A percentile compares a stretch with the other conserved stretches of the same genome.
phyloP scores from a whole-genome alignment of 2,888 invertebrate genomes.

The Lasioglossum villosulum region DNA sequence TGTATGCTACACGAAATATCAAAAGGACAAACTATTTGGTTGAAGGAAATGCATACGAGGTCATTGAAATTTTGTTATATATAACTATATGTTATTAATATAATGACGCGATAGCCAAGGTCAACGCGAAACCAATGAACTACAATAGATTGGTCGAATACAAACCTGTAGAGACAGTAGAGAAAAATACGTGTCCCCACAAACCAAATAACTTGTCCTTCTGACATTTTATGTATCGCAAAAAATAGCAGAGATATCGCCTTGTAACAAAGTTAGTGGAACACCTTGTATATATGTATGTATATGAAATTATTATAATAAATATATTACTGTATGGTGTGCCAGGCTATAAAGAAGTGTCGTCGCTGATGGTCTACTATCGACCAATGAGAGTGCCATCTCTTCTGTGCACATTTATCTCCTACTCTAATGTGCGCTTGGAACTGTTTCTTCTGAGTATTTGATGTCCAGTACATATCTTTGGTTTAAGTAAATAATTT shows the following conservation, averaged over 20 bases:
- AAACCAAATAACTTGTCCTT: neutral
- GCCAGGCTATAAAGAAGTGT: slow-evolving; percentile 27
- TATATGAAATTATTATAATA: slow-evolving; percentile 20
- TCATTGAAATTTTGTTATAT: neutral
- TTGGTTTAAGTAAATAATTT: neutral
- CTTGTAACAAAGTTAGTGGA: neutral
- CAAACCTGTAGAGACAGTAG: too few relatives aligned
- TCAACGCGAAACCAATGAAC: too few relatives aligned
- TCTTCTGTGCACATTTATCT: slow-evolving; percentile 28
- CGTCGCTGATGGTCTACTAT: slow-evolving; percentile 19
- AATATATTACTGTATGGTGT: slow-evolving; percentile 32
- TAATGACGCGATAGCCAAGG: too few relatives aligned
- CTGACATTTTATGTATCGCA: neutral
- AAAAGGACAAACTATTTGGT: neutral
- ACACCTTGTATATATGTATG: neutral
- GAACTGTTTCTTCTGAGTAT: neutral
- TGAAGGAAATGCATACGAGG: neutral
- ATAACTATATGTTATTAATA: too few relatives aligned
- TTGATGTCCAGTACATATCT: neutral
- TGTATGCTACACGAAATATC: neutral
- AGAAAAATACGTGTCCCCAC: neutral
- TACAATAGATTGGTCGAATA: too few relatives aligned
- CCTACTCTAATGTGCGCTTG: slow-evolving; percentile 19
- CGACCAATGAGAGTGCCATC: slow-evolving; percentile 2
- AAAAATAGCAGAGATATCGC: neutral